Conservation (phyloP, 2,797 vertebrate species). For the Danio aesculapii region DNA sequence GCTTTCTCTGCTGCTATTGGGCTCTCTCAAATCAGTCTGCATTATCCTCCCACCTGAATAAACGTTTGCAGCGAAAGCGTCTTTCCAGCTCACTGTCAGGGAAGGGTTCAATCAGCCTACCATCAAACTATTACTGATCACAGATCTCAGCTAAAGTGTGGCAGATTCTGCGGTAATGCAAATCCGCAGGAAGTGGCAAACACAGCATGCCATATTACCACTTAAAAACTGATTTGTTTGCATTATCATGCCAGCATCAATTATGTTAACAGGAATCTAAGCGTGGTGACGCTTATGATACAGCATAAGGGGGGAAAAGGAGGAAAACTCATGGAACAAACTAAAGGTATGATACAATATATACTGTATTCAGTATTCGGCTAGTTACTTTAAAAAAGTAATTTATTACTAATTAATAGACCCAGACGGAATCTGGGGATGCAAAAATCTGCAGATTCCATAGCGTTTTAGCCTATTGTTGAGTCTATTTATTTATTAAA, state of each 20-base stretch:
- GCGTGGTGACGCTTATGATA: too few relatives aligned
- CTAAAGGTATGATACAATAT: neutral
- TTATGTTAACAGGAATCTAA: conserved; percentile 5
- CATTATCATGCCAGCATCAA: conserved; percentile 12
- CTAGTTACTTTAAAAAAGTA: too few relatives aligned
- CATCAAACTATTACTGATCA: conserved; percentile 76
- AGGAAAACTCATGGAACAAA: neutral
- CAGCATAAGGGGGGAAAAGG: too few relatives aligned
- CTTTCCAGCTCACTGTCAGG: conserved; percentile 76
- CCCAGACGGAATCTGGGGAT: too few relatives aligned
- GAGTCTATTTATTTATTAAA: too few relatives aligned
- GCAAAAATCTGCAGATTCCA: too few relatives aligned
- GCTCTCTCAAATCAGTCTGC: conserved; percentile 81
- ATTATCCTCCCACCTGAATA: conserved; percentile 80
- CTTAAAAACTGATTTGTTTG: conserved; percentile 11
- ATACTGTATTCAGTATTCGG: too few relatives aligned
- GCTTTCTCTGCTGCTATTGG: conserved; percentile 75
- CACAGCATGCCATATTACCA: neutral
- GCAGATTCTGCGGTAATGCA: conserved; percentile 24
- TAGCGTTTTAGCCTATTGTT: too few relatives aligned
- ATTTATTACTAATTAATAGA: too few relatives aligned
- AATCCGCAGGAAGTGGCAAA: neutral
- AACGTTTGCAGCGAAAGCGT: conserved; percentile 77
- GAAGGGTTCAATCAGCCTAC: conserved; percentile 75
- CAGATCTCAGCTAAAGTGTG: conserved; percentile 57